Conservation (phyloP, 2,113 vertebrate genomes). For the Pheucticus melanocephalus region DNA sequence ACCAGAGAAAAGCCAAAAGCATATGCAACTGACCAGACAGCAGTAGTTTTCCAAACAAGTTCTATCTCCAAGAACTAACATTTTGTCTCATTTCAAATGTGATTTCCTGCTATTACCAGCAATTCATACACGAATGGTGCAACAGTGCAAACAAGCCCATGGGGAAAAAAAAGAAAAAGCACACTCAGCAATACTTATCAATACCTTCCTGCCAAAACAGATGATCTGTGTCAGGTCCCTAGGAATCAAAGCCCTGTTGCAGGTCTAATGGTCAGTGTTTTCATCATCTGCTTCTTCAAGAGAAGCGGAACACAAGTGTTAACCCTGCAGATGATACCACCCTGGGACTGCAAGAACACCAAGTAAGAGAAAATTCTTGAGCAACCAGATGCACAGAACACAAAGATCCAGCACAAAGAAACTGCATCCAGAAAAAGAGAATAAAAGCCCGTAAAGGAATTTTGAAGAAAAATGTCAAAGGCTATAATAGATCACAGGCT, state of each 20-base stretch:
- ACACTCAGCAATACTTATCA: not conserved
- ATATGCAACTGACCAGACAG: not conserved
- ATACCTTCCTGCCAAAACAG: not conserved
- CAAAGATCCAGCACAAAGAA: not conserved
- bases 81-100: not conserved
- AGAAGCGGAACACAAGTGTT: not conserved
- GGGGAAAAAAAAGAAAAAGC: not conserved
- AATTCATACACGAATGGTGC: not conserved
- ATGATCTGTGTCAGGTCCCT: not conserved
- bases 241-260: not conserved
- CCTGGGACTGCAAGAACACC: not conserved
- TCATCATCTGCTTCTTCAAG: not conserved
- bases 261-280: not conserved
- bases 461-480: not conserved
- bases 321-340: not conserved
- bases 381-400: not conserved
- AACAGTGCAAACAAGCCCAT: not conserved
- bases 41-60: not conserved
- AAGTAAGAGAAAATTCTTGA: not conserved
- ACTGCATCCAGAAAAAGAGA: not conserved
- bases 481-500: not conserved
- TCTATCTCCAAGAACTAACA: not conserved
- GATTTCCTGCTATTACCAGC: not conserved
- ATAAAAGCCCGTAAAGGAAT: not conserved
- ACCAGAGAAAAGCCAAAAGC: not conserved